Evolutionary conservation across 2,113 vertebrate species (phyloP).

Genomic region (Athene cunicularia): DNA sequence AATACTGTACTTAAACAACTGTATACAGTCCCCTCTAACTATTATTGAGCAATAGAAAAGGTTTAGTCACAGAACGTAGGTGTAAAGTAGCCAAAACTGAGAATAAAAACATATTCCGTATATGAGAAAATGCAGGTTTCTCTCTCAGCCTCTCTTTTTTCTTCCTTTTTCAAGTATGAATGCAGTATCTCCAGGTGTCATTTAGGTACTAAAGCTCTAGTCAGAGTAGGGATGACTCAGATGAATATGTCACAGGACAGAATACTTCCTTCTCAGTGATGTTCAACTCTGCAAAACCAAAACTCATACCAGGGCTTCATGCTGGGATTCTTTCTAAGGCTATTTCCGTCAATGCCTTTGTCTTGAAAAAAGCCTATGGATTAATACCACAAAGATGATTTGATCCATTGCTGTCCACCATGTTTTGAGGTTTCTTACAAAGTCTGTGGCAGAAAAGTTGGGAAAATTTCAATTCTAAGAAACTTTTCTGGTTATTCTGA

Average conservation of each 20-base stretch:
- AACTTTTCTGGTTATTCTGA: not conserved
- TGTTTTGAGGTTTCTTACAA: not conserved
- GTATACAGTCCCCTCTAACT: not conserved
- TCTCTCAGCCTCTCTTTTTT: not conserved
- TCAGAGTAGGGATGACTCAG: not conserved
- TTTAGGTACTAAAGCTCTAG: not conserved
- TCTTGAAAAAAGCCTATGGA: not conserved
- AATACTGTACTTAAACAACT: not conserved
- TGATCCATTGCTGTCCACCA: not conserved
- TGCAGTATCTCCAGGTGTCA: not conserved
- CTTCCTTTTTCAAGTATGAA: not conserved
- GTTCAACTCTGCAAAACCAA: not conserved
- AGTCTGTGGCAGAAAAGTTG: not conserved
- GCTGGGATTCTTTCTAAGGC: conserved; percentile 9
- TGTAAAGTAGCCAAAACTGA: not conserved
- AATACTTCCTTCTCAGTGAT: not conserved
- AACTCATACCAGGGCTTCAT: not conserved
- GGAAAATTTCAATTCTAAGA: not conserved
- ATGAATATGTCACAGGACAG: not conserved
- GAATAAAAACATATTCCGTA: not conserved
- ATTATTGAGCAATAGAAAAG: not conserved
- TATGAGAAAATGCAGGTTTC: not conserved
- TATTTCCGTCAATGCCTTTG: conserved; percentile 25
- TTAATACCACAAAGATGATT: not conserved
- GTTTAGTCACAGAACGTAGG: not conserved